Percentiles rank a stretch among this genome's conserved stretches.
Conservation (phyloP, 2,113 vertebrate species). For the Anser brachyrhynchus region DNA sequence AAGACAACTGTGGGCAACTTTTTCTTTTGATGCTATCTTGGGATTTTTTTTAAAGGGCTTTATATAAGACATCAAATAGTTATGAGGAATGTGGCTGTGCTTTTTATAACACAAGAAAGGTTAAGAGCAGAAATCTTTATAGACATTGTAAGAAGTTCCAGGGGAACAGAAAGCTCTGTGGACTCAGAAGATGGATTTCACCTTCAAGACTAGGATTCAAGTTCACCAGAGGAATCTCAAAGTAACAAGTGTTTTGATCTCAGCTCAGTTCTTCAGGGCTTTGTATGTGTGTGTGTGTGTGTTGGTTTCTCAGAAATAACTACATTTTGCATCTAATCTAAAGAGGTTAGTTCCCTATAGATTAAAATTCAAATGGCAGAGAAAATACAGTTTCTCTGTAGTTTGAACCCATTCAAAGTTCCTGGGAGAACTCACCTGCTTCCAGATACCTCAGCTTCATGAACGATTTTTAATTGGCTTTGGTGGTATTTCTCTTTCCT, state of each 20-base stretch:
- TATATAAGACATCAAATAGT: constrained; percentile 82
- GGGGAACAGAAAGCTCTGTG: constrained; percentile 74
- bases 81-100: constrained; percentile 75
- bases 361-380: constrained; percentile 12
- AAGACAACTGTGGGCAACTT: constrained; percentile 70
- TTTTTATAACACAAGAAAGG: constrained; percentile 82
- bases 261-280: constrained; percentile 40
- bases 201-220: constrained; percentile 75
- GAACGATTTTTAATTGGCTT: neutral
- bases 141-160: constrained; percentile 75
- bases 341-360: constrained; percentile 46
- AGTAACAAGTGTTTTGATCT: constrained; percentile 50
- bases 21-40: constrained; percentile 78
- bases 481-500: neutral
- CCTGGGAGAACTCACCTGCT: neutral
- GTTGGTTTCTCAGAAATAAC: constrained; percentile 12
- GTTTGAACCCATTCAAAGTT: neutral
- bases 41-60: constrained; percentile 75
- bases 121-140: constrained; percentile 82
- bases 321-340: constrained; percentile 60
- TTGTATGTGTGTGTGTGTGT: neutral
- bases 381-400: neutral
- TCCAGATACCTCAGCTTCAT: neutral
- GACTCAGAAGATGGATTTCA: constrained; percentile 74
- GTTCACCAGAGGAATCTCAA: constrained; percentile 71